Percentiles rank a stretch among this genome's conserved stretches.
These are phyloP conservation scores for Tuta absoluta DNA, from an alignment of 2,888 invertebrate genomes.

Conservation along the genomic window DNA sequence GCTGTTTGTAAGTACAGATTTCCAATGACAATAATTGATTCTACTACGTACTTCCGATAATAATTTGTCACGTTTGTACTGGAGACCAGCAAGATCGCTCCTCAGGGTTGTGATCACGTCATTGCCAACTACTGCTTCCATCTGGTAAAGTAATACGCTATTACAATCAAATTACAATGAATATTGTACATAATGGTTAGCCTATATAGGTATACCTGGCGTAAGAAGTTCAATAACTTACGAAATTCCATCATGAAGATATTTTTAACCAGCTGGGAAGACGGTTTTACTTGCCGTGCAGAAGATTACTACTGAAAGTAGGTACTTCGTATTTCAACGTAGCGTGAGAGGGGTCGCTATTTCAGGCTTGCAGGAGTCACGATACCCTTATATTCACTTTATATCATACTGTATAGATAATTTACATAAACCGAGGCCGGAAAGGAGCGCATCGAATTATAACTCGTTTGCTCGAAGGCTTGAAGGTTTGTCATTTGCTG, in stretches of 20 bases:
- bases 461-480: constrained; percentile 32
- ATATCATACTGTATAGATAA: constrained; percentile 39
- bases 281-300: constrained; percentile 61
- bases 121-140: constrained; percentile 80
- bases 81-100: constrained; percentile 91
- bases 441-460: constrained; percentile 32
- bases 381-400: constrained; percentile 57
- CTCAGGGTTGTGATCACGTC: constrained; percentile 88
- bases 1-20: neutral
- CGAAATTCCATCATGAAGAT: constrained; percentile 50
- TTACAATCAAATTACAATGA: neutral
- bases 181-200: neutral
- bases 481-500: constrained; percentile 24
- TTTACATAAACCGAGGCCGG: constrained; percentile 53
- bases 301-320: constrained; percentile 63
- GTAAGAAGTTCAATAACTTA: constrained; percentile 44
- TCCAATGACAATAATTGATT: neutral
- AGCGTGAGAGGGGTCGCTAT: constrained; percentile 72
- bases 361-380: constrained; percentile 67
- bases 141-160: constrained; percentile 56
- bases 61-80: constrained; percentile 91
- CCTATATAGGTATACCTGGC: constrained; percentile 24
- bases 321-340: constrained; percentile 52
- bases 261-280: constrained; percentile 39
- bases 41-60: constrained; percentile 83